phyloP scores from a whole-genome alignment of 2,113 vertebrate genomes.

The Chloroceryle aenea region DNA sequence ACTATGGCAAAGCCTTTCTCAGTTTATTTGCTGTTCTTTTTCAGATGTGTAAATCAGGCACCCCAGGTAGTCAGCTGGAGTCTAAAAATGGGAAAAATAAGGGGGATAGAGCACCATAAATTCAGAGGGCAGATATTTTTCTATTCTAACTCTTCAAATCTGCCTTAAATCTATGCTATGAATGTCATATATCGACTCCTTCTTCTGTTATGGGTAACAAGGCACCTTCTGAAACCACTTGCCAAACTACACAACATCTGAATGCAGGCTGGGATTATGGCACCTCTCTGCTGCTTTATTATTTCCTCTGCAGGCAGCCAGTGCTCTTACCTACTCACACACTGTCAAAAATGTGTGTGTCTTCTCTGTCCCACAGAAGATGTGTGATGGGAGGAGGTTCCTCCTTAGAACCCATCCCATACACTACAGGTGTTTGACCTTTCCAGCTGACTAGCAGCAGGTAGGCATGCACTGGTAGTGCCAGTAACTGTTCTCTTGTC shows the following conservation, averaged over 20 bases:
- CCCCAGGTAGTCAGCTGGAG: neutral
- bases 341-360: neutral
- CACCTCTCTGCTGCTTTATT: neutral
- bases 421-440: neutral
- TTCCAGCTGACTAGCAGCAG: neutral
- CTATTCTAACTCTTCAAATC: neutral
- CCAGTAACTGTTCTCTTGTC: neutral
- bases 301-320: neutral
- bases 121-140: neutral
- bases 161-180: neutral
- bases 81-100: neutral
- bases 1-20: neutral
- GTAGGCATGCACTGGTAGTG: neutral
- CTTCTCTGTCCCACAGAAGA: neutral
- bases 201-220: neutral
- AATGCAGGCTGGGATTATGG: neutral
- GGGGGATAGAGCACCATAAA: neutral
- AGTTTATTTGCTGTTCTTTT: neutral
- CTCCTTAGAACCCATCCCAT: neutral
- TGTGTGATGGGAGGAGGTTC: neutral
- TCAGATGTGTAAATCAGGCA: neutral
- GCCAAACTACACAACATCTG: neutral
- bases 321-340: neutral
- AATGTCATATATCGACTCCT: neutral
- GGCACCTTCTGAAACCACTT: neutral